Base-by-base conservation (phyloP, 2,113 vertebrate species). In the Camelus dromedarius region DNA sequence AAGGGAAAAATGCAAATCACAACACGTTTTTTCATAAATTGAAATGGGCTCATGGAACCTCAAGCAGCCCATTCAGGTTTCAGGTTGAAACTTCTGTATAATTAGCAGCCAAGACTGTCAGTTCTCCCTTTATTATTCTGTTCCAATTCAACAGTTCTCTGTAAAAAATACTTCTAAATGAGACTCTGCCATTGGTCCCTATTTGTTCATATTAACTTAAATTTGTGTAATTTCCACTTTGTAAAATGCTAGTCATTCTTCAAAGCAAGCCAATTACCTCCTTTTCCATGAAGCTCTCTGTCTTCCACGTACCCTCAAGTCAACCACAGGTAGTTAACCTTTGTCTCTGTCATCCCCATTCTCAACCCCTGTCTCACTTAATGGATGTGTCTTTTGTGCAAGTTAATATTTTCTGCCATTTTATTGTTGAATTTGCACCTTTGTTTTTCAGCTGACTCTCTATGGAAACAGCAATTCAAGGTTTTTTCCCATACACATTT, bases 201-300 rank as follows among this genome's bases (percentile, higher is more conserved):
- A 48, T 60, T 84, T 75, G 35, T 11, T 83, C 26, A 58, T 67
- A 13, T 42, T 77, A 16, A 95, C 30, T 96, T 72, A 80, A 83
- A 75, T 93, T 77, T 80, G 5, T 84, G 50, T 91, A 4, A 76
- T 87, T 95, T 62, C 80, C 12, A 35, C 13, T 84, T 93, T 91
- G 30, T 46, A 76, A 76, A 60, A 82, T 93, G 18, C 32, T 82
- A 77, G 5, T 70, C 16, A 52, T 35, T 87, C 15, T 75, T 84
- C 7, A 46, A 48, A 50, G 15, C 50, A 56, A 92, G 22, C 14
- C 46, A 38, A 81, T 70, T 8, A 30, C 14, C 12, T 26, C 35
- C 0, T 70, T 19, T 69, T 76, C 79, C n/a, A 11, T 38, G 38
- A 87, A 79, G 32, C 9, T 35, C 35, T 48, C 79, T 89, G 30